A percentile compares a stretch with the other conserved stretches of the same genome.
phyloP scores from a whole-genome alignment of 2,888 invertebrate genomes.

The Caenorhabditis sp. region DNA sequence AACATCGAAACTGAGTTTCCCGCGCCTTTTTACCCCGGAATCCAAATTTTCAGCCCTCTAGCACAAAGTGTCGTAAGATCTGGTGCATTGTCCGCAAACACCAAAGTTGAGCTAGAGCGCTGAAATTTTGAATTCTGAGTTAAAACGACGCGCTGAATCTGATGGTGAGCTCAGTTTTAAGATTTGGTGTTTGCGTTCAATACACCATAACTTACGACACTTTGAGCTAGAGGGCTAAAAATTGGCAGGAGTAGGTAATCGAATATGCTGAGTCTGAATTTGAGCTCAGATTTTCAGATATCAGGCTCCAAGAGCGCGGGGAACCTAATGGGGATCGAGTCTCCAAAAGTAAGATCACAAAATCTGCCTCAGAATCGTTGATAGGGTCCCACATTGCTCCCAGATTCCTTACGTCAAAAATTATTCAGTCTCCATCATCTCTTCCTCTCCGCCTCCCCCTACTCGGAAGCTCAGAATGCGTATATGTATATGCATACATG shows the following conservation, averaged over 20 bases:
- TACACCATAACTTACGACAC: constrained; percentile 1
- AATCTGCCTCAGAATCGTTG: too few species aligned
- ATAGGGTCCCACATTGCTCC: too few species aligned
- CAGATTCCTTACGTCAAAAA: too few species aligned
- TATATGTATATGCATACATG: too few species aligned
- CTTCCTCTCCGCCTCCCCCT: too few species aligned
- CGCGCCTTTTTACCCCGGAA: neutral
- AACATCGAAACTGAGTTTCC: neutral
- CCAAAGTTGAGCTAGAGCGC: neutral
- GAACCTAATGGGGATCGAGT: neutral
- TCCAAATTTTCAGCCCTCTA: neutral
- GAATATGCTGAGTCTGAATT: neutral
- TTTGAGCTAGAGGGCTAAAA: neutral
- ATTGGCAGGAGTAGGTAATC: neutral
- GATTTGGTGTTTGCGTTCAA: neutral
- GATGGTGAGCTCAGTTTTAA: too few species aligned
- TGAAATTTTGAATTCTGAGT: neutral
- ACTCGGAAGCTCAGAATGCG: too few species aligned
- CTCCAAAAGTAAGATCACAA: neutral
- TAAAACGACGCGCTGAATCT: neutral
- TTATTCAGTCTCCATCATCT: too few species aligned
- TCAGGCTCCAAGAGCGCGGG: neutral
- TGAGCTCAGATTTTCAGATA: too few species aligned
- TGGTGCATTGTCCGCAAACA: constrained; percentile 7
- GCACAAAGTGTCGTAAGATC: constrained; percentile 17